phyloP scores from a whole-genome alignment of 2,113 vertebrate species.

The Symphodus melops region DNA sequence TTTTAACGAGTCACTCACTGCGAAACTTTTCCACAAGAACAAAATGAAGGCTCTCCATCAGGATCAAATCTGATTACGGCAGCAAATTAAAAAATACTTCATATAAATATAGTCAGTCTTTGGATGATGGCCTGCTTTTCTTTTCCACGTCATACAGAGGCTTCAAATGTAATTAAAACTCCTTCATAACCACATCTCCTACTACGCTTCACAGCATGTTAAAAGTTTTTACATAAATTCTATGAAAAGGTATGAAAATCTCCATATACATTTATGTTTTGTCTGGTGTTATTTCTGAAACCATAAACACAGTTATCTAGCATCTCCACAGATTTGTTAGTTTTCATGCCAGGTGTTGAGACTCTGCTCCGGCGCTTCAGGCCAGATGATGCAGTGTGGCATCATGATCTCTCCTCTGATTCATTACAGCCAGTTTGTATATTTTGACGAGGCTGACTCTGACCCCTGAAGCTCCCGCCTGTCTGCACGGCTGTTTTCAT shows the following conservation, averaged over 20 bases:
- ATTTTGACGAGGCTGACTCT: constrained; percentile 61
- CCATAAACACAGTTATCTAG: not conserved
- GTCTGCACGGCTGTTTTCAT: constrained; percentile 57
- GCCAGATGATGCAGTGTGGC: constrained; percentile 54
- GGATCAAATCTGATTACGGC: not conserved
- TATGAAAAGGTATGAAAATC: not conserved
- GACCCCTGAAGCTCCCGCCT: constrained; percentile 37
- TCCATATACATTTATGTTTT: not conserved
- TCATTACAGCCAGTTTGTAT: constrained; percentile 63
- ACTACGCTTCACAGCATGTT: not conserved
- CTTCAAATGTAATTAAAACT: not conserved
- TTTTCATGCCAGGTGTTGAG: not conserved
- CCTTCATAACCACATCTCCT: not conserved
- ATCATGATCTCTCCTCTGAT: constrained; percentile 64
- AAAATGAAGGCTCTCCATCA: not conserved
- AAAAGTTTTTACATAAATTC: not conserved
- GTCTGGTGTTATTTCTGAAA: not conserved
- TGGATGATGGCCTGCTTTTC: not conserved
- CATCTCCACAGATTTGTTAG: constrained; percentile 4
- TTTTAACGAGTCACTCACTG: not conserved
- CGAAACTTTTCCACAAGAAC: not conserved
- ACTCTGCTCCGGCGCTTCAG: constrained; percentile 18
- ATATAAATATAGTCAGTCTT: not conserved
- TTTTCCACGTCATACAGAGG: not conserved
- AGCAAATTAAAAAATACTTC: not conserved